A percentile compares a stretch with the other conserved stretches of the same genome.
Evolutionary conservation across 2,888 invertebrate species (phyloP).

Genomic region (Scaptomyza tumidula): DNA sequence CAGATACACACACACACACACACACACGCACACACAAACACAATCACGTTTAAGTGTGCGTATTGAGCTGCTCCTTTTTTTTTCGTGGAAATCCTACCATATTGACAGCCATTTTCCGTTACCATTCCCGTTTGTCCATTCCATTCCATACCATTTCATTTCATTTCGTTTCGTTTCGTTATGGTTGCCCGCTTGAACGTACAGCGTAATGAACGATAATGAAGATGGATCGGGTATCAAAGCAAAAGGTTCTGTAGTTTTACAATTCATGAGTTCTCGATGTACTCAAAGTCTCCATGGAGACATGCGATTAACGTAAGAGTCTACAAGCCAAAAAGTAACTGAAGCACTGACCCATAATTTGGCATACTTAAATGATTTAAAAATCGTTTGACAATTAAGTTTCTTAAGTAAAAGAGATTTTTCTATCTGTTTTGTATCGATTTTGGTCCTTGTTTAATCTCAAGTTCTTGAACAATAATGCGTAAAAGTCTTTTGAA

Average conservation of each 20-base stretch:
- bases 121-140: not conserved
- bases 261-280: not conserved
- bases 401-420: too few species aligned
- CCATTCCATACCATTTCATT: too few species aligned
- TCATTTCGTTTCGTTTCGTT: not conserved
- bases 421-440: too few species aligned
- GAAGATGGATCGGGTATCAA: conserved; percentile 74
- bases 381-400: not conserved
- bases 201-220: conserved; percentile 66
- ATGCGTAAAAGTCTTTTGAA: too few species aligned
- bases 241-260: conserved; percentile 23
- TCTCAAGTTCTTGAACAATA: too few species aligned
- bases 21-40: conserved; percentile 15
- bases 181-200: conserved; percentile 2
- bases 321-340: conserved; percentile 25
- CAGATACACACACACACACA: conserved; percentile 4
- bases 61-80: conserved; percentile 33
- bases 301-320: conserved; percentile 13
- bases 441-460: too few species aligned
- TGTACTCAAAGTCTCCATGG: conserved; percentile 1
- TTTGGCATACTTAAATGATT: not conserved
- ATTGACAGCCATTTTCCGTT: conserved; percentile 35
- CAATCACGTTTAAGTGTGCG: conserved; percentile 1
- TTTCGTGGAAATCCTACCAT: conserved; percentile 35
- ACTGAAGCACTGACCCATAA: not conserved